Evolutionary conservation across 2,797 vertebrate genomes (phyloP), one percentile per base, ranked within the genome.

Genomic region (Ibycter americanus): DNA sequence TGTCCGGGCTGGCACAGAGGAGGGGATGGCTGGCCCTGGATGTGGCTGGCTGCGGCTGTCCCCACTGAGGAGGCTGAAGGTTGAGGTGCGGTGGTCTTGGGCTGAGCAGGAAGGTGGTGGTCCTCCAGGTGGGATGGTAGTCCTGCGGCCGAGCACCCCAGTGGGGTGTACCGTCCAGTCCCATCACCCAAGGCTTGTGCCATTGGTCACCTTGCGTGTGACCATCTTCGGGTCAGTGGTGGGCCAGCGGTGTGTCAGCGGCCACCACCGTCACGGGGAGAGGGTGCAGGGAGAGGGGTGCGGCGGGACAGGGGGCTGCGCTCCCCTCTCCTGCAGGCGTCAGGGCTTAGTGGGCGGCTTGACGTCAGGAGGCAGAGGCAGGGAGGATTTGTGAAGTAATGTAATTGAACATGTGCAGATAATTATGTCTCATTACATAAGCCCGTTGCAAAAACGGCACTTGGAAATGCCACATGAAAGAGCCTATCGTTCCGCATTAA

Each of bases 361-460:
- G 97, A 96, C 58, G 26, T 97, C 97, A 95, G 85, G 87, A 80
- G 76, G 85, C 80, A 94, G 93, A 87, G 87, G 96, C 97, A 97
- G 96, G 93, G 97, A 93, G 95, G 94, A 89, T 97, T 97, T 97
- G 96, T 97, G 97, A 95, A 96, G 92, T 94, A 94, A 94, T 97
- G 90, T 92, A 96, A 97, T 97, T 96, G 94, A 97, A 98, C 98
- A 97, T 97, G 93, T 98, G 98, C 95, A 96, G 98, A 97, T 96
- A 95, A 94, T 98, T 97, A 97, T 93, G 92, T 98, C 97, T 98
- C 97, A 96, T 97, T 96, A 94, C 96, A 94, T 97, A 96, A 97
- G 95, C 91, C 96, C 56, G 3, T 96, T 91, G 86, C 96, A 93
- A 97, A 96, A 96, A 85, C 78, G 21, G 83, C 58, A 5, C 96